phyloP scores from a whole-genome alignment of 2,797 vertebrate genomes.

The Anomalospiza imberbis region DNA sequence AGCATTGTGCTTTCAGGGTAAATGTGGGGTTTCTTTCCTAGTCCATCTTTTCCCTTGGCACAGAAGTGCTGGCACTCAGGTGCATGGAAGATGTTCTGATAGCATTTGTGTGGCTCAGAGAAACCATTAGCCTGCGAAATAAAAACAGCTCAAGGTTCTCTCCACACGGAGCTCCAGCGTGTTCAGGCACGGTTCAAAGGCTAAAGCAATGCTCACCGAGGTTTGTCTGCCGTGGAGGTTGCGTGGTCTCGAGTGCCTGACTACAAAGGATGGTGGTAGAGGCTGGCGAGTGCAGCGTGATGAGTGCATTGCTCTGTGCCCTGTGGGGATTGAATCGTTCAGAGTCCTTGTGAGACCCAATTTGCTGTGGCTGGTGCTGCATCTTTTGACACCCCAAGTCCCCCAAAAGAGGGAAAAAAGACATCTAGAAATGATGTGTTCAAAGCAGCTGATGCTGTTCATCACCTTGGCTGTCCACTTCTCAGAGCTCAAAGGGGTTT shows the following conservation, averaged over 20 bases:
- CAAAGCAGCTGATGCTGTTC: background rate
- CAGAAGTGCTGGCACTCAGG: background rate
- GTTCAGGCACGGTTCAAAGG: constrained; percentile 38
- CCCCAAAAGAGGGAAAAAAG: background rate
- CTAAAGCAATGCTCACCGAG: background rate
- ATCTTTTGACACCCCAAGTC: background rate
- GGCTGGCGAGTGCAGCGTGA: background rate
- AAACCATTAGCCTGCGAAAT: background rate
- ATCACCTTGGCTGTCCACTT: background rate
- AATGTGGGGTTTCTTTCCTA: constrained; percentile 19
- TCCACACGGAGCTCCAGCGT: background rate
- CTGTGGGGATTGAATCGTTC: background rate
- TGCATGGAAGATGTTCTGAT: background rate
- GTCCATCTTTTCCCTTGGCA: constrained; percentile 11
- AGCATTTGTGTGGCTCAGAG: background rate
- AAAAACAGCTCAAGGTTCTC: background rate
- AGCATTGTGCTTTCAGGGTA: background rate
- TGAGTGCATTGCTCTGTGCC: background rate
- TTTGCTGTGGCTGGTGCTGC: background rate
- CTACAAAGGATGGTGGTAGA: constrained; percentile 11
- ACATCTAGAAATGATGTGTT: background rate
- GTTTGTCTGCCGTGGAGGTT: background rate
- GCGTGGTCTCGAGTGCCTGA: background rate
- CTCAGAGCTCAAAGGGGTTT: background rate
- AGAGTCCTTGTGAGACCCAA: background rate